Base-by-base conservation (phyloP, 1,140 invertebrate species). In the Schlechtendalia chinensis region DNA sequence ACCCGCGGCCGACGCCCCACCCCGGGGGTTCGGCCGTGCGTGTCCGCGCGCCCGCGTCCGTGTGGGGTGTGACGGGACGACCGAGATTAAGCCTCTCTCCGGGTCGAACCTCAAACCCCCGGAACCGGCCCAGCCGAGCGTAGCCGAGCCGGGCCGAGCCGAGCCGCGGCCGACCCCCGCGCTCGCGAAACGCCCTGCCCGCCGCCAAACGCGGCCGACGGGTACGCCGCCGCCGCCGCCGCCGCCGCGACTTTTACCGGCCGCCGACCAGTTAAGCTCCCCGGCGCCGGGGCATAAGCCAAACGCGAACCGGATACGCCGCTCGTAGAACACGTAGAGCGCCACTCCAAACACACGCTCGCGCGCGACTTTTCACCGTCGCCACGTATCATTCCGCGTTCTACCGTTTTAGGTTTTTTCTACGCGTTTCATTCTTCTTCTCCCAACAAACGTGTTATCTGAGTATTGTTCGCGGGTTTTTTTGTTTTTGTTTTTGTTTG, bases 21-120 rank as follows among this genome's bases (percentile, higher is more conserved):
- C 54, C 29, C 19, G 32, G 58, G 39, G 74, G 74, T n/a, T n/a
- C n/a, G n/a, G n/a, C n/a, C n/a, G n/a, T n/a, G n/a, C n/a, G n/a
- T n/a, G n/a, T n/a, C n/a, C n/a, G n/a, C n/a, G n/a, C n/a, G n/a
- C n/a, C n/a, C n/a, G n/a, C n/a, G n/a, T n/a, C n/a, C n/a, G n/a
- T n/a, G n/a, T n/a, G n/a, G n/a, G n/a, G n/a, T n/a, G n/a, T n/a
- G n/a, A n/a, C n/a, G n/a, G n/a, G n/a, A n/a, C 75, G 75, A 47
- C 58, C 58, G 47, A 79, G 75, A 79, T 79, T 79, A 79, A 79
- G 75, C 75, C 75, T 79, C 75, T 79, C 75, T 79, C 75, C 75
- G 75, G 75, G 75, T 79, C 75, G 75, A 79, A 79, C 75, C 58
- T 79, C 75, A 79, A 79, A 58, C 75, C 65, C 69, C 59, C 22